Conservation (phyloP, 2,888 invertebrate genomes). For the Pandemis corylana region DNA sequence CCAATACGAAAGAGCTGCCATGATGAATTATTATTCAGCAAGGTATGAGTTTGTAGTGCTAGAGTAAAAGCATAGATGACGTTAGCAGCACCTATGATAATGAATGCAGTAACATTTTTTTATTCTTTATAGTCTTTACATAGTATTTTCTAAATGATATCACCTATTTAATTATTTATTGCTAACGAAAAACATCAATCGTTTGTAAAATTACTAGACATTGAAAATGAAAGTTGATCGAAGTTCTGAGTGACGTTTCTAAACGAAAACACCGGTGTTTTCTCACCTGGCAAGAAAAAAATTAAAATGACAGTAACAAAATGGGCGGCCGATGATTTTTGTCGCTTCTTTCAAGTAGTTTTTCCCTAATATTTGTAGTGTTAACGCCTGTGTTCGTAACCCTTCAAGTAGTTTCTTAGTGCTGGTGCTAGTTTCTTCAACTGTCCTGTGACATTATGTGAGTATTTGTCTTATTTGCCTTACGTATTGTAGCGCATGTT, state of each 20-base stretch:
- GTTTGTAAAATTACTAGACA: not conserved
- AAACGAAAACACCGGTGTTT: conserved; percentile 20
- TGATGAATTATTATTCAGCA: not conserved
- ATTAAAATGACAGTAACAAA: conserved; percentile 62
- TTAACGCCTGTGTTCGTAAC: conserved; percentile 50
- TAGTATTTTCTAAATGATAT: no score
- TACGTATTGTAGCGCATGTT: conserved; percentile 52
- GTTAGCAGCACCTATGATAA: not conserved
- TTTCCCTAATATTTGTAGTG: conserved; percentile 60
- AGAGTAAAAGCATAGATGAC: not conserved
- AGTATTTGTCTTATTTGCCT: conserved; percentile 59
- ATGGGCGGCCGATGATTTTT: conserved; percentile 67
- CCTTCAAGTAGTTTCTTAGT: conserved; percentile 53
- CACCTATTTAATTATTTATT: no score
- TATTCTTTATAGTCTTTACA: no score
- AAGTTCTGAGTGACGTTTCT: not conserved
- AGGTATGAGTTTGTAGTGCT: not conserved
- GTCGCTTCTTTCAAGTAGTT: conserved; percentile 54
- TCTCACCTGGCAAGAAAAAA: conserved; percentile 48
- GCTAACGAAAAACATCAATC: not conserved
- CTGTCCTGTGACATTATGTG: conserved; percentile 61
- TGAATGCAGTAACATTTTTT: no score
- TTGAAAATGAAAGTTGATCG: not conserved
- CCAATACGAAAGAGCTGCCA: not conserved
- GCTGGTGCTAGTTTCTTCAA: conserved; percentile 58